Conservation (phyloP, 2,888 invertebrate species). For the Amphipyra berbera region DNA sequence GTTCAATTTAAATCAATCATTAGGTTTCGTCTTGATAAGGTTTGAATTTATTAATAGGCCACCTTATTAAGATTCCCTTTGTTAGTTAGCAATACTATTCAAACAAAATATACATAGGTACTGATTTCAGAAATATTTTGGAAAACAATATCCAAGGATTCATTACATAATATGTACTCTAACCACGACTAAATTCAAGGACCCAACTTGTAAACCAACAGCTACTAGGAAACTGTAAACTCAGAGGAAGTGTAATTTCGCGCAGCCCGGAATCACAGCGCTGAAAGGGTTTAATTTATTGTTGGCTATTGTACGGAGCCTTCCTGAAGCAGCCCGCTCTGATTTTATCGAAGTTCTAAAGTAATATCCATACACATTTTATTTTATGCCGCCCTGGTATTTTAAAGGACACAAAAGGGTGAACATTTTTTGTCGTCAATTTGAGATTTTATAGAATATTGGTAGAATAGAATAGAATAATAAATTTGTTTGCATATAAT, state of each 20-base stretch:
- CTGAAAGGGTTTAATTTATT: slow-evolving; percentile 41
- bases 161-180: no score
- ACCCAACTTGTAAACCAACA: slow-evolving; percentile 14
- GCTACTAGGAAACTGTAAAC: slow-evolving; percentile 54
- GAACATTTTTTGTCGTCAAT: not conserved
- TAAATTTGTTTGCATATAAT: no score
- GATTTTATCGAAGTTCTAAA: slow-evolving; percentile 20
- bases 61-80: no score
- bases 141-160: not conserved
- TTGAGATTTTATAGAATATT: no score
- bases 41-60: slow-evolving; percentile 3
- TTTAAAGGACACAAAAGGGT: not conserved
- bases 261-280: slow-evolving; percentile 14
- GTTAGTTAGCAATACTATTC: no score
- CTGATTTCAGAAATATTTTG: no score
- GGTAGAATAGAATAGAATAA: no score
- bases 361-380: slow-evolving; percentile 5
- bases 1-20: slow-evolving; percentile 2
- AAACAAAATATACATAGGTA: no score
- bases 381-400: slow-evolving; percentile 2
- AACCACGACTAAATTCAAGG: slow-evolving; percentile 4
- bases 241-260: slow-evolving; percentile 35
- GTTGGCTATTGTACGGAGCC: slow-evolving; percentile 18
- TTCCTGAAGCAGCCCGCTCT: slow-evolving; percentile 10
- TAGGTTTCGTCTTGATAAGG: not conserved